A percentile compares a stretch with the other conserved stretches of the same genome.
Conservation (phyloP, 2,113 vertebrate genomes). For the Tretioscincus oriximinensis region DNA sequence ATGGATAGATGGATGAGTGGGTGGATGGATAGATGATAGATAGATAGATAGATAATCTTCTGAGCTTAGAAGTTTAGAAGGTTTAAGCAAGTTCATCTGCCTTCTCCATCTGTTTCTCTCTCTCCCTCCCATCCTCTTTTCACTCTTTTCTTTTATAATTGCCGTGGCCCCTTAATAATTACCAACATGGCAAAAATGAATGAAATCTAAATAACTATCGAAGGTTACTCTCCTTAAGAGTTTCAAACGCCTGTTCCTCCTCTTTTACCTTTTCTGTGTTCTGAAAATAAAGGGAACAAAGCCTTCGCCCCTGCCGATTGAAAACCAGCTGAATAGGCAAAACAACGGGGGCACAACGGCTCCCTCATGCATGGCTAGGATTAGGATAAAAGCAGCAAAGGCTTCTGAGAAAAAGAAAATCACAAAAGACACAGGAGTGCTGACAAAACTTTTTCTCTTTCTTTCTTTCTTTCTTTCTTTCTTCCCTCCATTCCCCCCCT, state of each 20-base stretch:
- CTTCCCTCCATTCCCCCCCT: not conserved
- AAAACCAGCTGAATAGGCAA: constrained; percentile 97
- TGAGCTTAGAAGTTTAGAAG: constrained; percentile 48
- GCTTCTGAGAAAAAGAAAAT: constrained; percentile 91
- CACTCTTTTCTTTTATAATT: constrained; percentile 31
- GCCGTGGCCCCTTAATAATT: constrained; percentile 67
- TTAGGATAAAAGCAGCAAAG: constrained; percentile 97
- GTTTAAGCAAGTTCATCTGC: constrained; percentile 39
- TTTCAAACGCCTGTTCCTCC: constrained; percentile 87
- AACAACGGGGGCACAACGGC: constrained; percentile 97
- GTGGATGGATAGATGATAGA: too few relatives aligned
- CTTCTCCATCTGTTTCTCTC: not conserved
- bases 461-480: constrained; percentile 57
- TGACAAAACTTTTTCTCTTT: constrained; percentile 91
- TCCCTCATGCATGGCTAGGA: constrained; percentile 98
- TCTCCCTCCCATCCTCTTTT: not conserved
- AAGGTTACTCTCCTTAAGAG: constrained; percentile 85
- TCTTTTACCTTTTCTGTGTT: constrained; percentile 96
- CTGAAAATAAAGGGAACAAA: constrained; percentile 95
- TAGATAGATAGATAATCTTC: not conserved
- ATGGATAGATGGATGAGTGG: too few relatives aligned
- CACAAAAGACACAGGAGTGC: constrained; percentile 95
- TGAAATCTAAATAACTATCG: constrained; percentile 84
- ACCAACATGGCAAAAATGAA: constrained; percentile 64
- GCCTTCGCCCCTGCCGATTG: constrained; percentile 89